Evolutionary conservation across 2,797 vertebrate genomes (phyloP), one percentile per base, ranked within the genome.

Genomic region (Thunnus albacares): DNA sequence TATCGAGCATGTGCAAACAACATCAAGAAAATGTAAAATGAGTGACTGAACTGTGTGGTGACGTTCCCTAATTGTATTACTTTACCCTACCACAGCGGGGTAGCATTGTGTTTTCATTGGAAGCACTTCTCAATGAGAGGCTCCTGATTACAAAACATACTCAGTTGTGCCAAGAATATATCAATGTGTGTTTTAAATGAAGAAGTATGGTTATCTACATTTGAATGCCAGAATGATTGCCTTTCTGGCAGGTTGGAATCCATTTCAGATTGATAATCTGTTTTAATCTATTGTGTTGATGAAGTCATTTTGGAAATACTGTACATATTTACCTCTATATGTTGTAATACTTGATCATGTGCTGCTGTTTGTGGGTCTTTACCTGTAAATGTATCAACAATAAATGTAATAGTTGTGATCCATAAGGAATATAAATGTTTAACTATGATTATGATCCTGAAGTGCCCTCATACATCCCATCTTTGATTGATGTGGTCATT

Each of bases 41-140:
- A 70, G 24, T 26, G 58, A 56, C 71, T 88, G 30, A 78, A 72
- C 55, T 64, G 57, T 86, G 66, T 52, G 22, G 57, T 69, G 60
- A 60, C 20, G 10, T 61, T 55, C 67, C 51, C 22, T 62, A 43
- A 56, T 47, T 86, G 86, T 70, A 76, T 75, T 89, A 67, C 86
- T 58, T 56, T 49, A 38, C 60, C 6, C 49, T 15, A 18, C 90
- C 93, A 90, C 90, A 62, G 24, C 0, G 82, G 77, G 92, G 90
- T 51, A 89, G 87, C 84, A 68, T 78, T 26, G 85, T 66, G 26
- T 75, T 64, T 71, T 62, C 33, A 57, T 71, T 65, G 45, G 66
- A 22, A 55, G 47, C 52, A 24, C 45, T 38, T 55, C 41, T 78
- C 64, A 57, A 1, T 43, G 56, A 71, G 10, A 65, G 65, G 51